These are phyloP conservation scores for Ficedula albicollis DNA, from an alignment of 2,797 vertebrate species.

Conservation along the genomic window DNA sequence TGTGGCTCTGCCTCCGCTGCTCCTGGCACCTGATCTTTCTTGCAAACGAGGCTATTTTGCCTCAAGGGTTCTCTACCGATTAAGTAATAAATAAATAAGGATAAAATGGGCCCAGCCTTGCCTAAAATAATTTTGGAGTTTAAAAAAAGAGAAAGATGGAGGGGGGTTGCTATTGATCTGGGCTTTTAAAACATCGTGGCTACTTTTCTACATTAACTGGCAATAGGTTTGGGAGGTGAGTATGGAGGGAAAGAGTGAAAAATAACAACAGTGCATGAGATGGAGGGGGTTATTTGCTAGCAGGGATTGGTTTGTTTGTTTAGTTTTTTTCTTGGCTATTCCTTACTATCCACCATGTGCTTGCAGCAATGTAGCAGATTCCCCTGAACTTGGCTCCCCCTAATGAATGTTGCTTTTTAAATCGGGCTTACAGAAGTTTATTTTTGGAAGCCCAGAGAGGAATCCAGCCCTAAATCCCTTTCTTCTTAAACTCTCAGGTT, in stretches of 20 bases:
- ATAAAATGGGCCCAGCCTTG: conserved; percentile 7
- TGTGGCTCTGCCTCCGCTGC: neutral
- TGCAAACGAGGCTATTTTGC: conserved; percentile 45
- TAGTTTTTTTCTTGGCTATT: neutral
- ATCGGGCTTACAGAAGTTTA: neutral
- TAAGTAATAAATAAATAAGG: conserved; percentile 67
- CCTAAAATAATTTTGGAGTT: conserved; percentile 61
- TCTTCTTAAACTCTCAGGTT: conserved; percentile 57
- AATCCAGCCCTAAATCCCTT: conserved; percentile 67
- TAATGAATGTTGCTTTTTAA: neutral
- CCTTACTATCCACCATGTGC: neutral
- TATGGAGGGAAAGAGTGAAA: neutral
- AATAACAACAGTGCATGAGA: neutral
- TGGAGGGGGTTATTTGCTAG: neutral
- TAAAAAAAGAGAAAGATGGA: conserved; percentile 20
- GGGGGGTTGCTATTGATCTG: neutral
- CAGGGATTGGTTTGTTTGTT: neutral
- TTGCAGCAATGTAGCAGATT: neutral
- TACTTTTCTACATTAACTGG: neutral
- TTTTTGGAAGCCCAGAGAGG: conserved; percentile 69
- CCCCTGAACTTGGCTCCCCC: neutral
- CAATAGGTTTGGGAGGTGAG: neutral
- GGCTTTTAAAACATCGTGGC: neutral
- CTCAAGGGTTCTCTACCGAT: conserved; percentile 51
- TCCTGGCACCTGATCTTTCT: conserved; percentile 59